These are phyloP conservation scores for Heliocidaris erythrogramma DNA, from an alignment of 35 echinoderm and acorn worm genomes.

Conservation along the genomic window DNA sequence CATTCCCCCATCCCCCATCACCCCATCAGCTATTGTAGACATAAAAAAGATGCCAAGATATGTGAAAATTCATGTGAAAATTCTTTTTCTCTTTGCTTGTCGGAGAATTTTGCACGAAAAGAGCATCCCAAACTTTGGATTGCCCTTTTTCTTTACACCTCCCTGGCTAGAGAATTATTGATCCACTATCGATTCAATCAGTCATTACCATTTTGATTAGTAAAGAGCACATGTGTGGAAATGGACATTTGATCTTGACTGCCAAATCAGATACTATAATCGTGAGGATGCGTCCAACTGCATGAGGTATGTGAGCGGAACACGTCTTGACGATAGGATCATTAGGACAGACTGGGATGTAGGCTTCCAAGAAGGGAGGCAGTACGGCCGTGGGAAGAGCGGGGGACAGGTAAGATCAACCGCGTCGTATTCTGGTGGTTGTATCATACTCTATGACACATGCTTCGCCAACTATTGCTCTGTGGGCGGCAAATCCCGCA, in stretches of 20 bases:
- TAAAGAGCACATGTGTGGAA: background rate
- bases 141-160: no score
- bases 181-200: background rate
- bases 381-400: conserved; percentile 92
- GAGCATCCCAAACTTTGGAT: no score
- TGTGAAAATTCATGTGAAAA: no score
- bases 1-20: no score
- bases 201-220: background rate
- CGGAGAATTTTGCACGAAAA: no score
- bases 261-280: conserved; percentile 77
- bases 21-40: no score
- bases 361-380: conserved; percentile 92
- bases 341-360: conserved; percentile 98
- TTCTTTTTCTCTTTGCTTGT: no score
- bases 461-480: no score
- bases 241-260: background rate
- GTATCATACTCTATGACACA: background rate
- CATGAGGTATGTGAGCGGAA: conserved; percentile 88
- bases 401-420: conserved; percentile 86
- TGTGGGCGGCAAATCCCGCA: no score
- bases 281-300: conserved; percentile 77
- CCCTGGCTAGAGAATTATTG: no score
- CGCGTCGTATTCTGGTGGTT: background rate
- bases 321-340: conserved; percentile 90
- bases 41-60: no score